Percentiles rank a stretch among this genome's conserved stretches.
These are phyloP conservation scores for Luscinia luscinia DNA, from an alignment of 2,797 vertebrate species.

Conservation along the genomic window DNA sequence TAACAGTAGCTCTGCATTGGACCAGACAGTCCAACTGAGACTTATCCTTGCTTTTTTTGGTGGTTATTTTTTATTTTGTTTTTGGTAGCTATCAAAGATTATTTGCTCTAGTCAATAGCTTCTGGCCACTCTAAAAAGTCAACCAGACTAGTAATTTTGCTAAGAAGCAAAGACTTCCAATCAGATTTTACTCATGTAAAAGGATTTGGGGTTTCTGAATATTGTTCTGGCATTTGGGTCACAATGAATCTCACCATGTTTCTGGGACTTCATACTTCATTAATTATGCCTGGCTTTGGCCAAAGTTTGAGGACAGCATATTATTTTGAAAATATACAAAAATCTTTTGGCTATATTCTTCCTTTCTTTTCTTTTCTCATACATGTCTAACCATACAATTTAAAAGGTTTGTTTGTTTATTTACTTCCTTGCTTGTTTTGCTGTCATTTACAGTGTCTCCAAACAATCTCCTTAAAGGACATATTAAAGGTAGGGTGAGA, in stretches of 20 bases:
- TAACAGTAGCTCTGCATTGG: neutral
- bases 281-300: neutral
- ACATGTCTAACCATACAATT: neutral
- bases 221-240: neutral
- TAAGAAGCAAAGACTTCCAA: neutral
- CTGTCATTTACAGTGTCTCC: neutral
- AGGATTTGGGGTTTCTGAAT: neutral
- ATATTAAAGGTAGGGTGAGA: neutral
- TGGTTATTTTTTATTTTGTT: neutral
- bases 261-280: neutral
- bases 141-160: neutral
- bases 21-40: neutral
- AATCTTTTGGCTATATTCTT: neutral
- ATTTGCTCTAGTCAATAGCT: neutral
- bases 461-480: neutral
- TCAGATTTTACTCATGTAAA: neutral
- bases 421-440: neutral
- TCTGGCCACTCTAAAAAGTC: neutral
- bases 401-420: neutral
- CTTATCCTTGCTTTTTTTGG: neutral
- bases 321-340: neutral
- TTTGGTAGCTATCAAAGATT: neutral
- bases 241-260: neutral
- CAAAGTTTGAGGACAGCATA: neutral
- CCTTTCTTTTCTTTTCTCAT: neutral